These are phyloP conservation scores for Temnothorax rugatulus DNA, from an alignment of 2,888 invertebrate genomes.

Conservation along the genomic window DNA sequence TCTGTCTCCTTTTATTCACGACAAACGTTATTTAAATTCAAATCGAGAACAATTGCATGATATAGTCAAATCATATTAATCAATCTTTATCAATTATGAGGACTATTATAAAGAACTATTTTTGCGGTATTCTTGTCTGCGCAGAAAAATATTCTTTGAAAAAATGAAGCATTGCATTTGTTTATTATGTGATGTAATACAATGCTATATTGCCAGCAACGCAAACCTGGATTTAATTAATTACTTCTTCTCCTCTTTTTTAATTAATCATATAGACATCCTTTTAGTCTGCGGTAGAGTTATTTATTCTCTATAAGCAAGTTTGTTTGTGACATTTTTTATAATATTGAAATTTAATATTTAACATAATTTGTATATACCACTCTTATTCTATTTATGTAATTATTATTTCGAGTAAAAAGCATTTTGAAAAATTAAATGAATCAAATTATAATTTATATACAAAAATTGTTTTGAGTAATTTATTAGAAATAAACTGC, in stretches of 20 bases:
- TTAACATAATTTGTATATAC: neutral
- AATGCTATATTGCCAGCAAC: neutral
- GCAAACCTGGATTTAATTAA: constrained; percentile 27
- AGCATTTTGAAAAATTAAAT: neutral
- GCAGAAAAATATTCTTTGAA: neutral
- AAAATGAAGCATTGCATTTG: neutral
- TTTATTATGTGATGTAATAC: neutral
- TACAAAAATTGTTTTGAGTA: neutral
- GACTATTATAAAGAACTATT: neutral
- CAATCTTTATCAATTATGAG: constrained; percentile 30
- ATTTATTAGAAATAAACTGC: neutral
- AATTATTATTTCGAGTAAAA: constrained; percentile 26
- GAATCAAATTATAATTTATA: neutral
- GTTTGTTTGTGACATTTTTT: neutral
- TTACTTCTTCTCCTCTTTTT: constrained; percentile 14
- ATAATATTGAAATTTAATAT: constrained; percentile 9
- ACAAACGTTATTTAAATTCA: constrained; percentile 13
- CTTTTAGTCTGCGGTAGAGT: neutral
- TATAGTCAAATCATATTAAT: neutral
- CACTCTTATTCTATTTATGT: neutral
- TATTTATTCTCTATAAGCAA: neutral
- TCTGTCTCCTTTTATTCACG: neutral
- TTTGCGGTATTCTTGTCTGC: neutral
- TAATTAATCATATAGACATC: constrained; percentile 23
- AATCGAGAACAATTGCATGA: neutral